Evolutionary conservation across 2,888 invertebrate genomes (phyloP).

Genomic region (Flexamia atlantica): DNA sequence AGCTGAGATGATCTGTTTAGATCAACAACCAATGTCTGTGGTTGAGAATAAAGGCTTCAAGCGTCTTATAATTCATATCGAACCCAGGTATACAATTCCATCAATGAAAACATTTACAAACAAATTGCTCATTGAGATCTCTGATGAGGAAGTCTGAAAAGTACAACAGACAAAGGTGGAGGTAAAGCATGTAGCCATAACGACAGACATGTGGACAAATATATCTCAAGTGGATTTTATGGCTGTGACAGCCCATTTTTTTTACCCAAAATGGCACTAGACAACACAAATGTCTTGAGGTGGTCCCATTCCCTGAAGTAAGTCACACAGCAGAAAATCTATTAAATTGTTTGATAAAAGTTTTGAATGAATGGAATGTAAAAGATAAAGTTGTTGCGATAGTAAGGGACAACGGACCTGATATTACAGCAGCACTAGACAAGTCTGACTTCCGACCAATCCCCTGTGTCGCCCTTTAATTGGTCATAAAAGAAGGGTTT

Average conservation of each 20-base stretch:
- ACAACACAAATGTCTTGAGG: constrained; percentile 32
- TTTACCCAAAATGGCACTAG: neutral
- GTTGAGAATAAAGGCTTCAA: constrained; percentile 42
- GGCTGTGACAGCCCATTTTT: constrained; percentile 42
- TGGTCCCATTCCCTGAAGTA: constrained; percentile 40
- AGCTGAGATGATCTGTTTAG: constrained; percentile 39
- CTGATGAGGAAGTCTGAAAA: neutral
- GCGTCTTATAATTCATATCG: neutral
- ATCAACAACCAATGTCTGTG: constrained; percentile 5
- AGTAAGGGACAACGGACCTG: constrained; percentile 25
- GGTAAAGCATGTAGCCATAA: constrained; percentile 22
- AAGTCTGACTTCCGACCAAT: constrained; percentile 24
- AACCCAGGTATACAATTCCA: constrained; percentile 41
- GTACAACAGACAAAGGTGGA: neutral
- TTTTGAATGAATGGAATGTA: constrained; percentile 30
- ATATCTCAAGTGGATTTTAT: constrained; percentile 48
- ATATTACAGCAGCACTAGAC: constrained; percentile 20
- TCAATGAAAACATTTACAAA: constrained; percentile 19
- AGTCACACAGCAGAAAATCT: constrained; percentile 44
- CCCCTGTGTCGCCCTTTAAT: constrained; percentile 38
- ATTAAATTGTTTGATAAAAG: neutral
- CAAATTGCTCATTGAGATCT: constrained; percentile 7
- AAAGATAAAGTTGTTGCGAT: constrained; percentile 42
- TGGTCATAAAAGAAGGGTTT: constrained; percentile 44
- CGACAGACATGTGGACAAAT: constrained; percentile 46